phyloP scores from a whole-genome alignment of 92 coral and sea anemone genomes.

The Palythoa heliodiscus region DNA sequence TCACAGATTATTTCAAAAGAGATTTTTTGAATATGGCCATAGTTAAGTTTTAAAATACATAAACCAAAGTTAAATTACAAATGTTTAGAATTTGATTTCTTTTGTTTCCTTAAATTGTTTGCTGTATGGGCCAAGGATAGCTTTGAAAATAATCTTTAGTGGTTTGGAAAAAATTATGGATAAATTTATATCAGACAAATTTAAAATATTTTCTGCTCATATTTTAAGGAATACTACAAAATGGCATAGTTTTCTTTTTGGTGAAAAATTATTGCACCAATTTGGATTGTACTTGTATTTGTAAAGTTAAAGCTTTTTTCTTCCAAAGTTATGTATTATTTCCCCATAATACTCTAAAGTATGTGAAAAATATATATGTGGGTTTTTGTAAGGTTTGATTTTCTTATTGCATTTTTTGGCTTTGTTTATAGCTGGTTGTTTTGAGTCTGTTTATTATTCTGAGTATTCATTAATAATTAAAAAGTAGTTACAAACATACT shows the following conservation, averaged over 20 bases:
- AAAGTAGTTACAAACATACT: constrained; percentile 3
- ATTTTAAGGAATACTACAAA: neutral
- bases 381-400: neutral
- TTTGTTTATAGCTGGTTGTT: constrained; percentile 24
- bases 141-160: neutral
- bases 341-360: neutral
- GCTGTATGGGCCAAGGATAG: neutral
- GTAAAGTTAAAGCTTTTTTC: neutral
- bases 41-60: no score
- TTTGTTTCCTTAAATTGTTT: neutral
- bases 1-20: no score
- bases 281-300: neutral
- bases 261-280: neutral
- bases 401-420: neutral
- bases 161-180: neutral
- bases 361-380: neutral
- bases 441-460: constrained; percentile 32
- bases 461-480: constrained; percentile 27
- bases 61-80: no score
- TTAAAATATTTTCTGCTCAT: neutral
- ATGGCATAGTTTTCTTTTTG: neutral
- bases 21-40: no score
- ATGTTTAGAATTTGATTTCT: neutral
- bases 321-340: neutral
- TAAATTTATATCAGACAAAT: neutral